These are phyloP conservation scores for Cephus runcator DNA, from an alignment of 2,888 invertebrate species.

Conservation along the genomic window DNA sequence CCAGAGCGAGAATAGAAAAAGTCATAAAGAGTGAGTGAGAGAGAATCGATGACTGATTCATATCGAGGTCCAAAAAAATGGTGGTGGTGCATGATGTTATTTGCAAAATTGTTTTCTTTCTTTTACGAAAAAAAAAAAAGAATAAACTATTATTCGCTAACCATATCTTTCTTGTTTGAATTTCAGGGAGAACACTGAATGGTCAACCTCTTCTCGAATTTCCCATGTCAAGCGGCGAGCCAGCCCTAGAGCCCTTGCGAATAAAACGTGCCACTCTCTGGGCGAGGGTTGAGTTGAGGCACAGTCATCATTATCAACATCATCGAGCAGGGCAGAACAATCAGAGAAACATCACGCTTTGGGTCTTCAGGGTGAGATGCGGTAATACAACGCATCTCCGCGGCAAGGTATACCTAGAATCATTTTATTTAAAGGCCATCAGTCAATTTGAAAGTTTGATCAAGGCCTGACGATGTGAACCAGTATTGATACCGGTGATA, in stretches of 20 bases:
- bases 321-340: constrained; percentile 52
- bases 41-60: too few relatives aligned
- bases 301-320: constrained; percentile 61
- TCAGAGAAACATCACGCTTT: constrained; percentile 72
- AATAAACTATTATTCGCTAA: too few relatives aligned
- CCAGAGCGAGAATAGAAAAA: too few relatives aligned
- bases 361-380: constrained; percentile 76
- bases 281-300: constrained; percentile 74
- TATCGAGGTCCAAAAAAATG: background rate
- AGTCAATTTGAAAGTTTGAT: too few relatives aligned
- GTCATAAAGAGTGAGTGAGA: too few relatives aligned
- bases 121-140: too few relatives aligned
- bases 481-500: too few relatives aligned
- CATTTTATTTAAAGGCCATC: too few relatives aligned
- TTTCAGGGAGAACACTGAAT: constrained; percentile 82
- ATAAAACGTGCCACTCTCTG: constrained; percentile 85
- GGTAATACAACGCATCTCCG: constrained; percentile 74
- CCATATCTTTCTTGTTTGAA: background rate
- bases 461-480: too few relatives aligned
- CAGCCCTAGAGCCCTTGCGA: constrained; percentile 71
- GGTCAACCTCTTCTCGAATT: constrained; percentile 89
- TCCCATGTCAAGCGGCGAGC: constrained; percentile 72
- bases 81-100: background rate
- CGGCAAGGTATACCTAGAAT: constrained; percentile 68
- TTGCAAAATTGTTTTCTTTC: too few relatives aligned